A percentile compares a stretch with the other conserved stretches of the same genome.
These are phyloP conservation scores for Gymnoscopelus microlampas DNA, from an alignment of 2,797 vertebrate genomes.

Conservation along the genomic window DNA sequence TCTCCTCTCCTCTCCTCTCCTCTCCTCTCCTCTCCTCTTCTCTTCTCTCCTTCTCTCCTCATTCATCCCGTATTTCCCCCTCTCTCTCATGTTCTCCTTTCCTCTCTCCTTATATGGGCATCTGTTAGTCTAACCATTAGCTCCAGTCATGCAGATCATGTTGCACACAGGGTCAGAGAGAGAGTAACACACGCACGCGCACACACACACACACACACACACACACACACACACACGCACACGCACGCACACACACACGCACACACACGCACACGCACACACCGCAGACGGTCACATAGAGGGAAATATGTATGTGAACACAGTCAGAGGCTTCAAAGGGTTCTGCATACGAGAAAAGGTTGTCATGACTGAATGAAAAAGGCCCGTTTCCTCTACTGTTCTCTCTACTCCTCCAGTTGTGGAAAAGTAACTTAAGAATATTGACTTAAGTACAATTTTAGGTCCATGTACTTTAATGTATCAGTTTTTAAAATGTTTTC, in stretches of 20 bases:
- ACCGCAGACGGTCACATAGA: conserved; percentile 3
- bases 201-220: no score
- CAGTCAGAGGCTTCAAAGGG: conserved; percentile 64
- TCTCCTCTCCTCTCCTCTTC: conserved; percentile 24
- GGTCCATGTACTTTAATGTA: background rate
- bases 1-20: conserved; percentile 30
- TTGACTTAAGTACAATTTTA: no score
- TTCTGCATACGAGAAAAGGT: conserved; percentile 33
- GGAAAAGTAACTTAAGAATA: no score
- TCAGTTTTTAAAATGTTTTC: no score
- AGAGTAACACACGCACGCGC: background rate
- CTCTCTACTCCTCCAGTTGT: background rate
- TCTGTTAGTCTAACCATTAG: conserved; percentile 75
- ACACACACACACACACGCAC: no score
- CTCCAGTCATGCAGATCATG: conserved; percentile 71
- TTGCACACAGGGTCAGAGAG: conserved; percentile 76
- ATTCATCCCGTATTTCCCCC: background rate
- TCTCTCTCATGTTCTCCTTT: conserved; percentile 29
- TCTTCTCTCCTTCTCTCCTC: conserved; percentile 18
- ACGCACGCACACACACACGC: no score
- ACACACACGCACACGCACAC: no score
- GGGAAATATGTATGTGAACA: conserved; percentile 57
- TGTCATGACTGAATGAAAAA: conserved; percentile 6
- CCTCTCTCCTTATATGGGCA: conserved; percentile 75
- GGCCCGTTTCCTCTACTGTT: background rate